phyloP scores from a whole-genome alignment of 2,888 invertebrate genomes.

The Magallana nippona region DNA sequence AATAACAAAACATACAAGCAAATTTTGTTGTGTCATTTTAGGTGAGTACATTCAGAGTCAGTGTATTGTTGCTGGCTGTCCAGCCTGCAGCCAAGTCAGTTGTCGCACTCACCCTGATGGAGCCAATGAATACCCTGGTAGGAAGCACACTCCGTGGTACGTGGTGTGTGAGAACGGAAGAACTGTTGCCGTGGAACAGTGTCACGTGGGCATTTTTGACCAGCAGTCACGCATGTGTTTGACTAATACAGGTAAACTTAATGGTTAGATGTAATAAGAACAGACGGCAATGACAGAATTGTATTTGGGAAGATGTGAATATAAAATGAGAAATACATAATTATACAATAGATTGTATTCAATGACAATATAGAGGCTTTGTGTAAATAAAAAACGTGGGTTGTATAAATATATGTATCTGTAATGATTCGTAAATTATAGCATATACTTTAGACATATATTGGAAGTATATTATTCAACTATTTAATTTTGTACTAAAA shows the following conservation, averaged over 20 bases:
- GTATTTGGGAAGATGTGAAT: no score
- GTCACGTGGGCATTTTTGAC: slow-evolving; percentile 40
- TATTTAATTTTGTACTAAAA: no score
- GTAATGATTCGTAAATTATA: no score
- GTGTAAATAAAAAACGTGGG: no score
- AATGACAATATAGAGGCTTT: no score
- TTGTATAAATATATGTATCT: no score
- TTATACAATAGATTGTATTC: no score
- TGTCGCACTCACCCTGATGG: slow-evolving; percentile 59
- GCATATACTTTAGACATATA: no score
- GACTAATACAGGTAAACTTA: slow-evolving; percentile 2
- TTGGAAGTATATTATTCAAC: no score
- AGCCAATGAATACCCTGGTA: slow-evolving; percentile 57
- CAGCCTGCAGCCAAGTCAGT: slow-evolving; percentile 54
- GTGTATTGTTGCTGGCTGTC: slow-evolving; percentile 54
- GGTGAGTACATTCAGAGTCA: slow-evolving; percentile 58
- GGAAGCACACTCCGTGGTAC: slow-evolving; percentile 55
- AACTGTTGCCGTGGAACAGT: slow-evolving; percentile 45
- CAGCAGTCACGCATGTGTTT: slow-evolving; percentile 35
- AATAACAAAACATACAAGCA: no score
- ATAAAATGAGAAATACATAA: no score
- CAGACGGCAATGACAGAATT: no score
- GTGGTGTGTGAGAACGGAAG: slow-evolving; percentile 58
- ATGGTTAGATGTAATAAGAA: not conserved
- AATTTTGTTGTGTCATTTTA: slow-evolving; percentile 41